Percentiles rank a stretch among this genome's conserved stretches.
Evolutionary conservation across 2,797 vertebrate genomes (phyloP).

Genomic region (Artibeus lituratus): DNA sequence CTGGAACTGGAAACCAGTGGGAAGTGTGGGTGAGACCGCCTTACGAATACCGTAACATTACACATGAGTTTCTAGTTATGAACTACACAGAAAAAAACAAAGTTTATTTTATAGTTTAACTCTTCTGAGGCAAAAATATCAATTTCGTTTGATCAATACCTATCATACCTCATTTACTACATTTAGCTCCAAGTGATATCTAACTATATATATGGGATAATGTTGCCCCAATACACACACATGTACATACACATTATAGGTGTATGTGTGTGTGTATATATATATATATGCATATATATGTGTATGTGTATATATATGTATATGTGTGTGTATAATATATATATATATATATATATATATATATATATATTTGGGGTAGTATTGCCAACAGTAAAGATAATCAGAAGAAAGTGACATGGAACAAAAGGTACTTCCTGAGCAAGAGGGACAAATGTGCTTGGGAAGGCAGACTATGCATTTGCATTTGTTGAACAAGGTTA

Average conservation of each 20-base stretch:
- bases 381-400: background rate
- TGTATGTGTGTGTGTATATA: background rate
- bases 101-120: background rate
- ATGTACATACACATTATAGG: no score
- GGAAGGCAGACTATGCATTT: background rate
- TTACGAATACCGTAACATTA: background rate
- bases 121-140: constrained; percentile 24
- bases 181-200: background rate
- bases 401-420: background rate
- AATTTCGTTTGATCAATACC: background rate
- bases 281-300: no score
- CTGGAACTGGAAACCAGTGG: background rate
- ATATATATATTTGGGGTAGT: background rate
- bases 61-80: background rate
- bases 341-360: no score
- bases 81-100: background rate
- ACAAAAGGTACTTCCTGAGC: background rate
- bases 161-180: background rate
- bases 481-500: background rate
- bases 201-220: background rate
- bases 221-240: background rate
- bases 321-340: no score
- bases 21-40: background rate
- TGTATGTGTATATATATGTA: no score
- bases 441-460: background rate